Conservation (phyloP, 2,888 invertebrate species). For the Timema cristinae region DNA sequence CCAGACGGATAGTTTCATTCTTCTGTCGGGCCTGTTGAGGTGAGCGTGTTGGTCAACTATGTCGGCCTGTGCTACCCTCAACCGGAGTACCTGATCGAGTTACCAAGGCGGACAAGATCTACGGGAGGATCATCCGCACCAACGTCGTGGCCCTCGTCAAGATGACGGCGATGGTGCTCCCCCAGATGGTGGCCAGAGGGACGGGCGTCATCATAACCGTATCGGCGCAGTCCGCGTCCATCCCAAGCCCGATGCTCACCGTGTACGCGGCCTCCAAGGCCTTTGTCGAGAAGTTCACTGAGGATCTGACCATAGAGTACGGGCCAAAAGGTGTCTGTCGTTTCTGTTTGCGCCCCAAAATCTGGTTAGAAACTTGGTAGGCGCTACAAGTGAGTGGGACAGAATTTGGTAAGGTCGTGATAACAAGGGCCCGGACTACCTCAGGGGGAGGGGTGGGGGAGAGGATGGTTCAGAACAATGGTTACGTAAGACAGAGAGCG, state of each 20-base stretch:
- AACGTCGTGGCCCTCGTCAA: constrained; percentile 76
- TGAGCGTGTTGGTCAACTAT: constrained; percentile 88
- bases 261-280: constrained; percentile 90
- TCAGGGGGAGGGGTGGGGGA: too few species aligned
- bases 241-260: constrained; percentile 76
- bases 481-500: too few species aligned
- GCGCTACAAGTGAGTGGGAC: too few species aligned
- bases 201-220: constrained; percentile 87
- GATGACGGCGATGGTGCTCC: constrained; percentile 81
- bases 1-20: too few species aligned
- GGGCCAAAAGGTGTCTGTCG: constrained; percentile 35
- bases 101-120: constrained; percentile 56
- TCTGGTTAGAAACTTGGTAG: too few species aligned
- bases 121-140: constrained; percentile 65
- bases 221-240: constrained; percentile 74
- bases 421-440: too few species aligned
- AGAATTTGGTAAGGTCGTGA: too few species aligned
- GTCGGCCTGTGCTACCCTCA: constrained; percentile 82
- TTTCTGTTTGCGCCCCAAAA: too few species aligned
- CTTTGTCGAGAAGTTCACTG: constrained; percentile 75
- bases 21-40: constrained; percentile 51
- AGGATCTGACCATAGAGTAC: constrained; percentile 73
- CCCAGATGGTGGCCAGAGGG: constrained; percentile 74
- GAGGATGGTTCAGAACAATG: too few species aligned
- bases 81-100: constrained; percentile 67